Base-by-base conservation (phyloP, 2,888 invertebrate genomes). In the Drosophila cognata region DNA sequence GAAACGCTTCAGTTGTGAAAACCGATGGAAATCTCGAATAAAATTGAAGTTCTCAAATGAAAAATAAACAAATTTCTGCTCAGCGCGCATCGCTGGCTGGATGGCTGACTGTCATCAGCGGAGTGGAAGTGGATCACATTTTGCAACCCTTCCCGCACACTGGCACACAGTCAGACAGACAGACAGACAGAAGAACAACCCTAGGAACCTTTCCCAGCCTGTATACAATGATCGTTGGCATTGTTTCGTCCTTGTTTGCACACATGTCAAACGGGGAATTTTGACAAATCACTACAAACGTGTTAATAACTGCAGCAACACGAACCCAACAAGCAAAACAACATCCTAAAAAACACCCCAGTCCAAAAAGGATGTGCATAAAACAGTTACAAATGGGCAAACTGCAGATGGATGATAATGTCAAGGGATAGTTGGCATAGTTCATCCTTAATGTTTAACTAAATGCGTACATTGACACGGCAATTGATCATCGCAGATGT, bases 231-330 rank as follows among this genome's bases (percentile, higher is more conserved):
- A 80, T 72, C 77, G 60, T 38, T 57, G 57, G n/a, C 73, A 70
- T 78, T 81, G 70, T 84, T 59, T 64, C 74, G 68, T 63, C 53
- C 73, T 77, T 89, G 90, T 88, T 89, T 89, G 74, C 87, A 81
- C 88, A 89, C 90, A 89, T 88, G 90, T 89, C 88, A 89, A 86
- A 77, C 67, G 60, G 74, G 55, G 67, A 71, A 79, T 81, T 88
- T 86, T 86, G 89, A 88, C 88, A 88, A 88, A 89, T 88, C 75
- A 81, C 70, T 81, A 86, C 80, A 81, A 79, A 82, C 81, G 87
- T 87, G 89, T 88, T 86, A 90, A 90, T 90, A 89, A 81, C 86
- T 84, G 58, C 64, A 61, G 50, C 29, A 64, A 72, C 81, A 72
- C 50, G 65, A 64, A 35, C 29, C 10, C n/a, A 38, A 75, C 67